Base-by-base conservation (phyloP, 2,888 invertebrate genomes). In the Mamestra brassicae region DNA sequence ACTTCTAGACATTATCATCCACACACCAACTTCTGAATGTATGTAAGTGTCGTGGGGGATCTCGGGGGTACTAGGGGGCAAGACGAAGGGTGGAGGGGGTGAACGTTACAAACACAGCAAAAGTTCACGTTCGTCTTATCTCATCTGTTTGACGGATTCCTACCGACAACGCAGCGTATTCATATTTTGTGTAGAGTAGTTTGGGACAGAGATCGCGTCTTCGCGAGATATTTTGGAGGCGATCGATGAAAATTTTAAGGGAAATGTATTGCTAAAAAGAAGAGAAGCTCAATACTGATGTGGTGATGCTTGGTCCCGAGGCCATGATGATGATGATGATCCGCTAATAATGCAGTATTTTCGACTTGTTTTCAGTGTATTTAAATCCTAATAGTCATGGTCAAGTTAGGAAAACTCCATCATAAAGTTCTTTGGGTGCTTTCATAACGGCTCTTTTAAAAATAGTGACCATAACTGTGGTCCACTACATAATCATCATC, bases 121-220 rank as follows among this genome's bases (percentile, higher is more conserved):
- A 95, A 96, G 95, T 95, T 95, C 94, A 95, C 93, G 93, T 94
- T 92, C 90, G 89, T 81, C 91, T 90, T 96, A 96, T 96, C 96
- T 93, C 95, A 96, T 96, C 96, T 93, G 93, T 95, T 96, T 96
- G 96, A 96, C 96, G 96, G 94, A 96, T 96, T 95, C 92, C 89
- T 93, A 88, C 92, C 92, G 93, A 94, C 94, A 93, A 92, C 93
- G 93, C 93, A 91, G 92, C 93, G 94, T 95, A 94, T 95, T 95
- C 95, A 96, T 95, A 95, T 94, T 95, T 94, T 90, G 89, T 86
- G 85, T 86, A 95, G 95, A 92, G 88, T 88, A 90, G 81, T 70
- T 74, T 42, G 47, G 57, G 67, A 66, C 87, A 94, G 94, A 93
- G 90, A 70, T 34, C 0, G 50, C 26, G 26, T 1, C 26, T 26